Evolutionary conservation across 2,888 invertebrate species (phyloP).

Genomic region (Hypomecis atomaria): DNA sequence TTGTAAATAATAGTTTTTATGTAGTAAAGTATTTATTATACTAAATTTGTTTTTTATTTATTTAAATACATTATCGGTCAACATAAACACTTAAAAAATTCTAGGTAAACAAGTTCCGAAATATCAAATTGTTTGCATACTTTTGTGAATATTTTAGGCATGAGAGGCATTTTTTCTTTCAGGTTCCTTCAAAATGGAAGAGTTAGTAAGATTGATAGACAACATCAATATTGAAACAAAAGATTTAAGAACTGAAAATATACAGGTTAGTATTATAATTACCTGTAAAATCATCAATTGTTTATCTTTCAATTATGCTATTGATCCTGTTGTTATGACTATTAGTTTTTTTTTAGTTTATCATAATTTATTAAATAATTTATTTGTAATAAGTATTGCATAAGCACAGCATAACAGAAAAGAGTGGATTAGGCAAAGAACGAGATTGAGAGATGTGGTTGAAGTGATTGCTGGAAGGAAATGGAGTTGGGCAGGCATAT

Average conservation of each 20-base stretch:
- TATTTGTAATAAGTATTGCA: too few species aligned
- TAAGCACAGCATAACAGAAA: too few species aligned
- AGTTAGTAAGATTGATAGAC: slow-evolving; percentile 37
- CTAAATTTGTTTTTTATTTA: slow-evolving; percentile 62
- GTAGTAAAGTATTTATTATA: slow-evolving; percentile 72
- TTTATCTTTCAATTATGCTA: too few species aligned
- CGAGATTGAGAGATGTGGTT: too few species aligned
- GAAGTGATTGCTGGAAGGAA: too few species aligned
- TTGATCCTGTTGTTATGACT: too few species aligned
- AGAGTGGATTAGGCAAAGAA: too few species aligned
- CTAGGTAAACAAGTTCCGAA: neutral
- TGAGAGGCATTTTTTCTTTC: slow-evolving; percentile 40
- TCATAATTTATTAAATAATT: too few species aligned
- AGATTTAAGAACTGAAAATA: slow-evolving; percentile 40
- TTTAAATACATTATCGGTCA: neutral
- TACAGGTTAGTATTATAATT: slow-evolving; percentile 59
- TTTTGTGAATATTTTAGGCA: slow-evolving; percentile 25
- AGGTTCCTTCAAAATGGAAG: slow-evolving; percentile 55
- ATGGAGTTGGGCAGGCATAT: too few species aligned
- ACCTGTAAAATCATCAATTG: too few species aligned
- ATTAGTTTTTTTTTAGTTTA: too few species aligned
- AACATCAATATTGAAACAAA: slow-evolving; percentile 35
- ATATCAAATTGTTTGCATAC: neutral
- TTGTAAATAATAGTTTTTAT: slow-evolving; percentile 73
- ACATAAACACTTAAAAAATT: neutral